Evolutionary conservation across 92 coral and sea anemone genomes (phyloP), one percentile per base, ranked within the genome.

Genomic region (Pocillopora meandrina): DNA sequence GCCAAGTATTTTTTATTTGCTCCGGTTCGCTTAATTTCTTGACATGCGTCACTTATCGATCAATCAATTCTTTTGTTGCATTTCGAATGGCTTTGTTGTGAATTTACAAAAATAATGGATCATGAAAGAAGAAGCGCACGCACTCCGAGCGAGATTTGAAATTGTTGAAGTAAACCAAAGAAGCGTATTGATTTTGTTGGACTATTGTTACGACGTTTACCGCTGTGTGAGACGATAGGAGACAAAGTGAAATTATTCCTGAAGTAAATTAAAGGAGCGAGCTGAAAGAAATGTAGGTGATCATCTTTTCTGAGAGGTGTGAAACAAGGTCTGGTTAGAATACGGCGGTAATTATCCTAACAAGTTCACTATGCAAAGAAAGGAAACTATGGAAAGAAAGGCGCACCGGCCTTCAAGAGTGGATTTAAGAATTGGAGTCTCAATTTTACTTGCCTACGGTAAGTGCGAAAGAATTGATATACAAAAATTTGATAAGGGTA

Each of bases 1-100:
- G 16, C 85, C 70, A 60, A 83, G 61, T 61, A 49, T 52, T 21
- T 63, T 21, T 74, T 83, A 73, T 83, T 83, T 83, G 86, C 86
- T 73, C 65, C 63, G 64, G 63, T 73, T 58, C 56, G 86, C 80
- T 73, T 65, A 74, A 83, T 74, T 64, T 83, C 74, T 64, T 83
- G 86, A 74, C 86, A 21, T 18, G 56, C 65, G 86, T 74, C 86
- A 83, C 72, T 74, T 83, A 74, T 74, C 74, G 33, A 74, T 74
- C 80, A 83, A 62, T 72, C 19, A 19, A 81, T 71, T 74, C 65
- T 62, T 21, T 83, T 74, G 73, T 73, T 21, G 42, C 52, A 26
- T 34, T 74, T 62, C 52, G 65, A 21, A 73, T 62, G 79, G 52
- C 80, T 83, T 83, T 83, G 73, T 83, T 73, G 73, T 65, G 15